Conservation (phyloP, 2,888 invertebrate genomes). For the Ochlodes sylvanus region DNA sequence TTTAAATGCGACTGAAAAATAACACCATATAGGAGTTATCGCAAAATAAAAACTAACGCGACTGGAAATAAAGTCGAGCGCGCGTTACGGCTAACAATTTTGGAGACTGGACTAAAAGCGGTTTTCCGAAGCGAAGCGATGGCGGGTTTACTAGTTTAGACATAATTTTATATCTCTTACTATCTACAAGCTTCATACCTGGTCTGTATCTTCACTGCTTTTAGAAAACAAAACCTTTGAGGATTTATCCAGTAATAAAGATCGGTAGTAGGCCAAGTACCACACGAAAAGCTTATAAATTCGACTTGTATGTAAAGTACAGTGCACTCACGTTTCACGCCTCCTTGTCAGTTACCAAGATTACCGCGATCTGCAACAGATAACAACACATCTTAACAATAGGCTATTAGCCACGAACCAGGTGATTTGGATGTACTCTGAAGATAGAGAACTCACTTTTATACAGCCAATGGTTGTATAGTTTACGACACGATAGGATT, state of each 20-base stretch:
- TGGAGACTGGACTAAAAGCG: too few relatives aligned
- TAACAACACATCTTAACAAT: constrained; percentile 66
- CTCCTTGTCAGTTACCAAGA: constrained; percentile 54
- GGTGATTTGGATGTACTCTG: constrained; percentile 37
- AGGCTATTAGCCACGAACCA: constrained; percentile 54
- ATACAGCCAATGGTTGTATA: constrained; percentile 22
- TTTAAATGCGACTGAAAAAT: background rate
- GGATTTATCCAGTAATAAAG: background rate
- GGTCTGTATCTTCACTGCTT: too few relatives aligned
- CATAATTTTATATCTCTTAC: too few relatives aligned
- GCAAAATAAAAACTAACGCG: too few relatives aligned
- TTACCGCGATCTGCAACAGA: constrained; percentile 71
- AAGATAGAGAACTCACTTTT: constrained; percentile 30
- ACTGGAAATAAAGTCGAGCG: too few relatives aligned
- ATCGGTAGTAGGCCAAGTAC: constrained; percentile 1
- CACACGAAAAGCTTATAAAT: constrained; percentile 32
- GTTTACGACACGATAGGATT: background rate
- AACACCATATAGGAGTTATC: too few relatives aligned
- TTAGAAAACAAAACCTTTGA: too few relatives aligned
- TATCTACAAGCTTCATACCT: too few relatives aligned
- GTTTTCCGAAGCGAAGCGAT: too few relatives aligned
- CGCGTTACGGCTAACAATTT: too few relatives aligned
- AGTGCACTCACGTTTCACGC: constrained; percentile 56
- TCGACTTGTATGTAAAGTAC: constrained; percentile 38
- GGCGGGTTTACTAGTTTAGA: too few relatives aligned